Percentiles rank a stretch among this genome's conserved stretches.
These are phyloP conservation scores for Toxotes jaculatrix DNA, from an alignment of 2,113 vertebrate species.

Conservation along the genomic window DNA sequence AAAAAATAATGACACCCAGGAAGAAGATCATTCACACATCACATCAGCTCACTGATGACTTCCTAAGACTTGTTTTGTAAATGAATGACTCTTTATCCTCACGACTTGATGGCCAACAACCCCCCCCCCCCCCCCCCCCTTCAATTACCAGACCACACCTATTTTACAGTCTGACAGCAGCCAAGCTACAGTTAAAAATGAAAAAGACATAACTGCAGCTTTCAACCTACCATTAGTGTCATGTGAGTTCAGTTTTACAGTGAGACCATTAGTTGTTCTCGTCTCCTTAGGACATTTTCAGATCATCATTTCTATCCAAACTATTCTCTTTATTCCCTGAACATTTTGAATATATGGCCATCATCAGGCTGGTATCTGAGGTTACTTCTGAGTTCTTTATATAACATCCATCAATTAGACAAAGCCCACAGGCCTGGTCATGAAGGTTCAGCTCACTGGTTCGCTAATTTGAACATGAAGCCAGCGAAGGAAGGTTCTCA, in stretches of 20 bases:
- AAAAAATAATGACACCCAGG: neutral
- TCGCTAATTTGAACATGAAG: neutral
- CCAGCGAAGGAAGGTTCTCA: neutral
- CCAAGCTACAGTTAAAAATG: neutral
- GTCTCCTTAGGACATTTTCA: neutral
- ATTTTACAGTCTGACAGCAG: neutral
- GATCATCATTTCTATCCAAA: neutral
- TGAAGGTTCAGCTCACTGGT: neutral
- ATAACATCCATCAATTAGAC: neutral
- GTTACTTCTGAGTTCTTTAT: neutral
- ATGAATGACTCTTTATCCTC: constrained; percentile 7
- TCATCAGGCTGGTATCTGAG: neutral
- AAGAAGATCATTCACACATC: neutral
- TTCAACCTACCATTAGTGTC: neutral
- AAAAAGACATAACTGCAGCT: neutral
- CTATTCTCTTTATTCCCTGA: neutral
- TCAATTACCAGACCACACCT: neutral
- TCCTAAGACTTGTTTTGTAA: neutral
- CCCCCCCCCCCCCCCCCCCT: neutral
- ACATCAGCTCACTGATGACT: neutral
- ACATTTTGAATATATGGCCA: neutral
- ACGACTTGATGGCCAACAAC: neutral
- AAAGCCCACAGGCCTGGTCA: neutral
- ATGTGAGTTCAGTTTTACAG: neutral
- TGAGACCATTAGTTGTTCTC: neutral